These are phyloP conservation scores for Tinea semifulvella DNA, from an alignment of 2,888 invertebrate genomes.

Conservation along the genomic window DNA sequence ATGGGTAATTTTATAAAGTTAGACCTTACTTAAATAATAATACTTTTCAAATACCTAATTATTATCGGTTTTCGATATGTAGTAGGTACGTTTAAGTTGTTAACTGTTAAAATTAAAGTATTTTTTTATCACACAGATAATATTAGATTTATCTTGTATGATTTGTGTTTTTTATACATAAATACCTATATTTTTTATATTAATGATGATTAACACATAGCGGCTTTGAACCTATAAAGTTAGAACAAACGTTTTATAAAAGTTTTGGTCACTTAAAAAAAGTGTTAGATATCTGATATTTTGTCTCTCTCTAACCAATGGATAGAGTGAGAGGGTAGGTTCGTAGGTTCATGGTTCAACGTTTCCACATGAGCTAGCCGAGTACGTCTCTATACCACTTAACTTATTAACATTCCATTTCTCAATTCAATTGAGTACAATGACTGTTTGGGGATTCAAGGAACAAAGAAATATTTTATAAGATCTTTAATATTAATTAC, in stretches of 20 bases:
- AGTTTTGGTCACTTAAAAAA: no score
- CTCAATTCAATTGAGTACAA: conserved; percentile 14
- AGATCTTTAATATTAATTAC: no score
- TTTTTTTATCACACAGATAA: not conserved
- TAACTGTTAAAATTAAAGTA: no score
- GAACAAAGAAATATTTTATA: conserved; percentile 2
- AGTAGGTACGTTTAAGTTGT: no score
- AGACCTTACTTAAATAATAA: not conserved
- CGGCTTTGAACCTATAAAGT: no score
- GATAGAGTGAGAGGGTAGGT: conserved; percentile 6
- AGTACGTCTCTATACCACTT: conserved; percentile 7
- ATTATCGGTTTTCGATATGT: no score
- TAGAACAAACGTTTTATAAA: no score
- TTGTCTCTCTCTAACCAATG: not conserved
- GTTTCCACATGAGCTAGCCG: conserved; percentile 11
- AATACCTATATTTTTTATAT: not conserved
- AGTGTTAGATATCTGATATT: no score
- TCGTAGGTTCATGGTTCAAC: conserved; percentile 12
- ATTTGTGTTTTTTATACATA: not conserved
- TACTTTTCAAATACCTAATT: not conserved
- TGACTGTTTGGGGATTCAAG: conserved; percentile 3
- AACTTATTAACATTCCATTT: conserved; percentile 13
- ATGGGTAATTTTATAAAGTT: no score
- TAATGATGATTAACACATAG: no score
- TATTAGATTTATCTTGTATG: not conserved